Percentiles rank a stretch among this genome's conserved stretches.
Evolutionary conservation across 2,888 invertebrate species (phyloP).

Genomic region (Colostygia pectinataria): DNA sequence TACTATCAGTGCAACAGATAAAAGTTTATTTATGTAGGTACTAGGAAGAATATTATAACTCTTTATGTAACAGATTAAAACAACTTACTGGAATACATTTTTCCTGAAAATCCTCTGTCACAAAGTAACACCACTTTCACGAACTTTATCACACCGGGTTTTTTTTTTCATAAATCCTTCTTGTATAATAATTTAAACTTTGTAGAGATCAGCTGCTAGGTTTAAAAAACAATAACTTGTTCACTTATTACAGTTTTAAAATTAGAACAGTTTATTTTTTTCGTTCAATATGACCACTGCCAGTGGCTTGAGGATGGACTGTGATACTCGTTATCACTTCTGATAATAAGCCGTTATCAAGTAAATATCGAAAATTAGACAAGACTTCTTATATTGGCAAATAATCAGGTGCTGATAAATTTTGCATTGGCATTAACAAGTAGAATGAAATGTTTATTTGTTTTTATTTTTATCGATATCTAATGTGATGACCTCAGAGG

Average conservation of each 20-base stretch:
- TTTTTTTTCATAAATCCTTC: background rate
- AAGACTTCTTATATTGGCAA: constrained; percentile 17
- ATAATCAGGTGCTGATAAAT: background rate
- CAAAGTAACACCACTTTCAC: background rate
- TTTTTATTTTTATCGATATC: too few species aligned
- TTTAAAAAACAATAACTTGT: too few species aligned
- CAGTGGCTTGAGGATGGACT: constrained; percentile 18
- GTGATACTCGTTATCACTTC: constrained; percentile 30
- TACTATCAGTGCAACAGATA: constrained; percentile 5
- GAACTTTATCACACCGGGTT: background rate
- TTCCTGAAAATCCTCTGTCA: constrained; percentile 8
- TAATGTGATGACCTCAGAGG: too few species aligned
- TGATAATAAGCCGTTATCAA: constrained; percentile 26
- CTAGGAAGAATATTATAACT: background rate
- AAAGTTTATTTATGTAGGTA: constrained; percentile 9
- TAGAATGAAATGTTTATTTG: too few species aligned
- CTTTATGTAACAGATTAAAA: background rate
- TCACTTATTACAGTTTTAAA: constrained; percentile 10
- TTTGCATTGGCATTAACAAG: background rate
- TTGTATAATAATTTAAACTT: background rate
- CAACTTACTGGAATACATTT: constrained; percentile 51
- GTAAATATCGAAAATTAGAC: constrained; percentile 31
- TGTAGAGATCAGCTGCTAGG: too few species aligned
- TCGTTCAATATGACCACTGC: constrained; percentile 14
- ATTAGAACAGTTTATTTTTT: constrained; percentile 16